Conservation (phyloP, 1,140 invertebrate genomes). For the Acromyrmex heyeri region DNA sequence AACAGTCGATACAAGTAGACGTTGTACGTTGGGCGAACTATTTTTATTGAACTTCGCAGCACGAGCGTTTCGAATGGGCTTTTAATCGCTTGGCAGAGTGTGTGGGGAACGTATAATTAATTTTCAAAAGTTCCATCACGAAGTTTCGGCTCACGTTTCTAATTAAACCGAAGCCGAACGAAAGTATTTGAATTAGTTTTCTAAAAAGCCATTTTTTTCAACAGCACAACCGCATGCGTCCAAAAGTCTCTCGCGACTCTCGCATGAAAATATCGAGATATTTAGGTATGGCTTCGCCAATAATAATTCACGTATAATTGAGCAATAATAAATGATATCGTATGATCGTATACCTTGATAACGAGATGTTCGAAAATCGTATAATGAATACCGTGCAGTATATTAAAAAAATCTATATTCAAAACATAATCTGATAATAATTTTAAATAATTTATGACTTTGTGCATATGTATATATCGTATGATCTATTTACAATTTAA, state of each 20-base stretch:
- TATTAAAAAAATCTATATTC: constrained; percentile 1
- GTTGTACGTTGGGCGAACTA: constrained; percentile 39
- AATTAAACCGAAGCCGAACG: constrained; percentile 49
- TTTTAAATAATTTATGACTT: background rate
- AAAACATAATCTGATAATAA: constrained; percentile 6
- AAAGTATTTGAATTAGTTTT: constrained; percentile 60
- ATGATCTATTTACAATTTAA: background rate
- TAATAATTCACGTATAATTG: background rate
- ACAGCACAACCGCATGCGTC: background rate
- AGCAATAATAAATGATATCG: constrained; percentile 19
- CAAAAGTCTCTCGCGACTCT: background rate
- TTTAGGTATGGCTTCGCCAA: background rate
- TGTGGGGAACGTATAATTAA: constrained; percentile 62
- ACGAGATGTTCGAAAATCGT: constrained; percentile 10
- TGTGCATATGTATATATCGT: background rate
- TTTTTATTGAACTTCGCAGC: constrained; percentile 57
- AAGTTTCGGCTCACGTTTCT: constrained; percentile 56
- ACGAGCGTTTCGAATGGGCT: constrained; percentile 41
- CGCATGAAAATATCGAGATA: constrained; percentile 27
- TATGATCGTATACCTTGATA: background rate
- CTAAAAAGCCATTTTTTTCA: constrained; percentile 38
- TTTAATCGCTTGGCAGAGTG: constrained; percentile 51
- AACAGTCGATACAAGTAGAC: constrained; percentile 48
- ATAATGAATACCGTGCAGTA: background rate
- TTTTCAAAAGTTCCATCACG: constrained; percentile 60